A percentile compares a stretch with the other conserved stretches of the same genome.
Conservation (phyloP, 2,113 vertebrate species). For the Excalfactoria chinensis region DNA sequence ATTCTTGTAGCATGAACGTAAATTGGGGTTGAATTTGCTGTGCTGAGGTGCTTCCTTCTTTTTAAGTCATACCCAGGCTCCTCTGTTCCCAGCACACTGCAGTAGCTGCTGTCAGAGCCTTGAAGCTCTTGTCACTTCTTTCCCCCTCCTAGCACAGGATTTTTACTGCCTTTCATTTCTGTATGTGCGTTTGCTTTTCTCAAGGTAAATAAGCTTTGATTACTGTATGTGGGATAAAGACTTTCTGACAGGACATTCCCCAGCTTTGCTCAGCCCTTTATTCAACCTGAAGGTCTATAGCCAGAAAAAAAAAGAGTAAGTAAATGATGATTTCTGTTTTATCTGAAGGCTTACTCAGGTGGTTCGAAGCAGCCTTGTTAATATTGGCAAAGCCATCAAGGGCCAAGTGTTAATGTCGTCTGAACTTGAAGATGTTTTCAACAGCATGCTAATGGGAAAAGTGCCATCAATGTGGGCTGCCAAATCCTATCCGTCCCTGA, state of each 20-base stretch:
- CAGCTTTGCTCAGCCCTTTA: neutral
- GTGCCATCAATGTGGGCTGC: constrained; percentile 89
- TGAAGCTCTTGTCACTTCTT: neutral
- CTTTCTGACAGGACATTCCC: neutral
- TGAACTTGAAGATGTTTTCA: constrained; percentile 91
- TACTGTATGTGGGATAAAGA: neutral
- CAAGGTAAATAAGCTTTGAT: neutral
- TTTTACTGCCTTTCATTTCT: neutral
- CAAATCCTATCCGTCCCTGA: constrained; percentile 93
- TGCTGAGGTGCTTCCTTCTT: neutral
- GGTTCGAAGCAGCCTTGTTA: constrained; percentile 84
- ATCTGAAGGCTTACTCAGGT: constrained; percentile 85
- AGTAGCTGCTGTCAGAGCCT: neutral
- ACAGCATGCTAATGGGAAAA: constrained; percentile 89
- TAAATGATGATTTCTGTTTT: neutral
- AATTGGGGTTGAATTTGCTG: neutral
- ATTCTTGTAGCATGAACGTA: neutral
- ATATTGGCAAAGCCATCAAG: constrained; percentile 88
- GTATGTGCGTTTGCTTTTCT: neutral
- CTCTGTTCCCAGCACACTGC: neutral
- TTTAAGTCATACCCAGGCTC: neutral
- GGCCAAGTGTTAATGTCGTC: constrained; percentile 93
- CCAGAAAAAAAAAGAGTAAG: neutral
- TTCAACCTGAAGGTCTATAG: neutral
- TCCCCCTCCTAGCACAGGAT: neutral